Conservation (phyloP, 64 coral and sea anemone species). For the Dendronephthya gigantea region DNA sequence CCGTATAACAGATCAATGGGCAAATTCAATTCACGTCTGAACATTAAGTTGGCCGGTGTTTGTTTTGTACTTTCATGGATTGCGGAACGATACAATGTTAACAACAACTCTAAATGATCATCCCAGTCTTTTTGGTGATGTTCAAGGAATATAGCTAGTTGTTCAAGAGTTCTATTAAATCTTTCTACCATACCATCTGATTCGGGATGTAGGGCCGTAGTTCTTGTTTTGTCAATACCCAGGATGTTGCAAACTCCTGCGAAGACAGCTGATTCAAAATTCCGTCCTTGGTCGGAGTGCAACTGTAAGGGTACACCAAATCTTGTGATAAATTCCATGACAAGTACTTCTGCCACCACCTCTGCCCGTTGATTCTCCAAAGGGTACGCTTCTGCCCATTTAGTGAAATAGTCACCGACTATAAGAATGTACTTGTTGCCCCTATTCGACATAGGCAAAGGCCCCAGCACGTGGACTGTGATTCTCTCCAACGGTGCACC, state of each 20-base stretch:
- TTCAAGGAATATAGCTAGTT: not conserved
- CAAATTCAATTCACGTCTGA: not conserved
- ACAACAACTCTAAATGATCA: not conserved
- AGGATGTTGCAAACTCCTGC: not conserved
- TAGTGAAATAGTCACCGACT: conserved; percentile 38
- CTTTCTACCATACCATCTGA: conserved; percentile 3
- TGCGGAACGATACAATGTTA: not conserved
- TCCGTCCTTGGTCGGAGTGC: not conserved
- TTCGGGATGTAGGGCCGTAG: not conserved
- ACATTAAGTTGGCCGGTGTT: not conserved
- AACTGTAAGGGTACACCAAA: not conserved
- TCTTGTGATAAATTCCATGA: not conserved
- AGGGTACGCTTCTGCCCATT: conserved; percentile 16
- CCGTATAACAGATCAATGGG: conserved; percentile 6
- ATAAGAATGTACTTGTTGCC: conserved; percentile 31
- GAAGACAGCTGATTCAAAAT: not conserved
- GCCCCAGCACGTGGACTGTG: conserved; percentile 24
- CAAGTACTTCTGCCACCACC: not conserved
- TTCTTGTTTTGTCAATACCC: not conserved
- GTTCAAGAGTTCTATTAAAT: not conserved
- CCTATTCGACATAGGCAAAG: not conserved
- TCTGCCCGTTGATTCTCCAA: conserved; percentile 9
- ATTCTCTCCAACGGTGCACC: conserved; percentile 36
- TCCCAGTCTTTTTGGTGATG: conserved; percentile 2
- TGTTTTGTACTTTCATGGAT: conserved; percentile 16